phyloP scores from a whole-genome alignment of 2,888 invertebrate genomes.

The Sinohyriopsis cumingii region DNA sequence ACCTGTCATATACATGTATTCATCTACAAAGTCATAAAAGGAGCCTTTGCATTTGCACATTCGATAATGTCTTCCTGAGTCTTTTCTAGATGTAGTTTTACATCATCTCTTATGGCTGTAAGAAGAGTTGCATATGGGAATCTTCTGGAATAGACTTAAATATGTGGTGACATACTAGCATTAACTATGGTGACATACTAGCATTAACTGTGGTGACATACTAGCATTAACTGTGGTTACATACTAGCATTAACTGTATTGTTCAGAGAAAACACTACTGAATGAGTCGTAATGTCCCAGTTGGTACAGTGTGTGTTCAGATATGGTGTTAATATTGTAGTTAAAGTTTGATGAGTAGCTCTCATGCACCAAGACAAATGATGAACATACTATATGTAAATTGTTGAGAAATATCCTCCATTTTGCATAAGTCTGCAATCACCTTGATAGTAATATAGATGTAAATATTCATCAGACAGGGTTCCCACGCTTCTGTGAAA shows the following conservation, averaged over 20 bases:
- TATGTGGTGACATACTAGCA: conserved; percentile 14
- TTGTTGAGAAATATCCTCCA: conserved; percentile 23
- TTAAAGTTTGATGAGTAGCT: conserved; percentile 24
- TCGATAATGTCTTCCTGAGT: conserved; percentile 12
- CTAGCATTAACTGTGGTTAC: no score
- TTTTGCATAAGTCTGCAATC: conserved; percentile 19
- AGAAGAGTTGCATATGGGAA: conserved; percentile 7
- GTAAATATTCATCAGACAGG: no score
- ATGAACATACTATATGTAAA: conserved; percentile 30
- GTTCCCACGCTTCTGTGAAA: no score
- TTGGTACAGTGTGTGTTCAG: conserved; percentile 10
- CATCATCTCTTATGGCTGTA: conserved; percentile 12
- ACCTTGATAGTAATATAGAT: conserved; percentile 17
- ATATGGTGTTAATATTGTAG: conserved; percentile 18
- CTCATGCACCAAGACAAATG: conserved; percentile 30
- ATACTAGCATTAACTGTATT: conserved; percentile 19
- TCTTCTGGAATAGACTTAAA: conserved; percentile 20
- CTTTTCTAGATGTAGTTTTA: conserved; percentile 6
- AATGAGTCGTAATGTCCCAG: conserved; percentile 14
- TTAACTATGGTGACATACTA: no score
- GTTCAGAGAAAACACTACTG: conserved; percentile 24
- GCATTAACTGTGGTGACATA: conserved; percentile 20
- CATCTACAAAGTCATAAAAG: conserved; percentile 9
- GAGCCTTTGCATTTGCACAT: conserved; percentile 4
- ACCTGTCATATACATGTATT: conserved; percentile 20